phyloP scores from a whole-genome alignment of 2,797 vertebrate genomes.

The Sebastes hubbsi region DNA sequence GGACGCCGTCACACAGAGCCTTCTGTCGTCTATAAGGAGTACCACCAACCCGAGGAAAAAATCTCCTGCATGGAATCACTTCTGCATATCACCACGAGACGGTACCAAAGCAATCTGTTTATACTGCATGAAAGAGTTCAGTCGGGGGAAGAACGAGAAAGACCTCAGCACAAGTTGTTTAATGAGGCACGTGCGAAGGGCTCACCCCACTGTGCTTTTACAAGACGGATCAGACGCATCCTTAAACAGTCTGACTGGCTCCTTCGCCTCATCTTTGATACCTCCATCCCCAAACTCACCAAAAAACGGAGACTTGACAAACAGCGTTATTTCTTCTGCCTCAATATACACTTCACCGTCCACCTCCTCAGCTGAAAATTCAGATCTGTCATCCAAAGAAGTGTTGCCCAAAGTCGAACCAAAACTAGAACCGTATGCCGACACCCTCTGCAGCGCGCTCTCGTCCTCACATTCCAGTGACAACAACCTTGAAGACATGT shows the following conservation, averaged over 20 bases:
- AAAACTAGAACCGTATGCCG: slow-evolving; percentile 83
- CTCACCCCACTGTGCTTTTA: slow-evolving; percentile 92
- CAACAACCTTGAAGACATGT: slow-evolving; percentile 84
- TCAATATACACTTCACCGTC: slow-evolving; percentile 86
- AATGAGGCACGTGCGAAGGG: slow-evolving; percentile 96
- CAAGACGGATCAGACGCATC: slow-evolving; percentile 84
- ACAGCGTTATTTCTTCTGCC: slow-evolving; percentile 69
- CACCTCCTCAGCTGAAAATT: slow-evolving; percentile 85
- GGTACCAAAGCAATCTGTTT: slow-evolving; percentile 98
- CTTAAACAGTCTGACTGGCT: slow-evolving; percentile 73
- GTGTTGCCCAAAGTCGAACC: slow-evolving; percentile 85
- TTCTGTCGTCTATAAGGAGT: slow-evolving; percentile 90
- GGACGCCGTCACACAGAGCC: slow-evolving; percentile 98
- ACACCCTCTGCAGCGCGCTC: slow-evolving; percentile 63
- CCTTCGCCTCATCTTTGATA: slow-evolving; percentile 78
- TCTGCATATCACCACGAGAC: slow-evolving; percentile 97
- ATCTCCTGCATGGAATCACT: slow-evolving; percentile 98
- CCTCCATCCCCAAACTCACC: slow-evolving; percentile 85
- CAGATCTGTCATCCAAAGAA: slow-evolving; percentile 89
- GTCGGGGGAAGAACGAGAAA: slow-evolving; percentile 98
- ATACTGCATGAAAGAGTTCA: slow-evolving; percentile 99
- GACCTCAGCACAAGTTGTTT: slow-evolving; percentile 99
- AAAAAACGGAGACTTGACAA: slow-evolving; percentile 84
- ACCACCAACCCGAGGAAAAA: slow-evolving; percentile 92
- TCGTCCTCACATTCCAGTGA: slow-evolving; percentile 82